Evolutionary conservation across 1,140 invertebrate genomes (phyloP).

Genomic region (Dufourea novaeangliae): DNA sequence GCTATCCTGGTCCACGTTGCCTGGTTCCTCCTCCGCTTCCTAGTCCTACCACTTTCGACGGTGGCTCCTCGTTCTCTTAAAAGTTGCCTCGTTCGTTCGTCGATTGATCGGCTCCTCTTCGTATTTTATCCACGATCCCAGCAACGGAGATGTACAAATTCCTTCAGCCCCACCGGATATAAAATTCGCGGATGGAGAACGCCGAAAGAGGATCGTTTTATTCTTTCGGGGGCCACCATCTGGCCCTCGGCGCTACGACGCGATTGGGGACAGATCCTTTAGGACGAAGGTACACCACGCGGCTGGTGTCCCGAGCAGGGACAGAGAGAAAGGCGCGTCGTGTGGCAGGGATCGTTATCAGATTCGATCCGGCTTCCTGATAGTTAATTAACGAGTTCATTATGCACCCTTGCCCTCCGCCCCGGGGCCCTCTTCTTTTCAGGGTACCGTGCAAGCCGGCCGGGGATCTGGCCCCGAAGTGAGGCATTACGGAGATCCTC

Average conservation of each 20-base stretch:
- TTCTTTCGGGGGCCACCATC: constrained; percentile 7
- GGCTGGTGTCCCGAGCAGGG: constrained; percentile 66
- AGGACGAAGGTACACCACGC: constrained; percentile 39
- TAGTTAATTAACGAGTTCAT: constrained; percentile 83
- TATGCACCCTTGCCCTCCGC: constrained; percentile 79
- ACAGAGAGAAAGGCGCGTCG: constrained; percentile 75
- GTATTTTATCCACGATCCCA: too few species aligned
- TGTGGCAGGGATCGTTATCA: constrained; percentile 79
- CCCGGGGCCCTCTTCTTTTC: constrained; percentile 60
- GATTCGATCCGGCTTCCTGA: constrained; percentile 81
- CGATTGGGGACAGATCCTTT: constrained; percentile 35
- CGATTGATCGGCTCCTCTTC: neutral
- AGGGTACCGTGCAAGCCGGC: constrained; percentile 53
- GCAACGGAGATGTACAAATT: neutral
- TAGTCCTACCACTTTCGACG: constrained; percentile 11
- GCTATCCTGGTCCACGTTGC: constrained; percentile 67
- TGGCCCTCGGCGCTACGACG: neutral
- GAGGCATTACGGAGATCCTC: constrained; percentile 80
- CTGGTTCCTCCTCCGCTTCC: constrained; percentile 62
- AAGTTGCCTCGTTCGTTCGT: neutral
- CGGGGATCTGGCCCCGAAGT: constrained; percentile 72
- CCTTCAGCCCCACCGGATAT: too few species aligned
- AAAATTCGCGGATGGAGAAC: too few species aligned
- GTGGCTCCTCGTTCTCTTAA: neutral
- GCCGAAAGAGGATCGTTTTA: neutral